Conservation (phyloP, 2,113 vertebrate species). For the Hystrix brachyura region DNA sequence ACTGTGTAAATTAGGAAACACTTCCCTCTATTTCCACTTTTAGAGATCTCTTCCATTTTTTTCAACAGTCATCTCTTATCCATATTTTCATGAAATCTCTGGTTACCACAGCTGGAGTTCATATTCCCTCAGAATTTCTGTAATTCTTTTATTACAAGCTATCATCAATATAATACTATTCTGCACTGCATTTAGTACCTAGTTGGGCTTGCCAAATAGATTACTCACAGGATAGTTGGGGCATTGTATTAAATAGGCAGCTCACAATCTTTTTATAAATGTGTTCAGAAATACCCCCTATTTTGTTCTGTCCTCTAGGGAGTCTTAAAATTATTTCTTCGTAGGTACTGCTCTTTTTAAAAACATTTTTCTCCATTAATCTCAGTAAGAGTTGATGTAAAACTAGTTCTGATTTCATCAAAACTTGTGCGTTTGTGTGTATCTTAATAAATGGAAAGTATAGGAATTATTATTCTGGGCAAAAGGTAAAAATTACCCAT, state of each 20-base stretch:
- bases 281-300: not conserved
- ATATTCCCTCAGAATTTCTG: constrained; percentile 34
- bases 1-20: not conserved
- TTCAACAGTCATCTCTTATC: not conserved
- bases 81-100: not conserved
- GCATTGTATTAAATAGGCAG: not conserved
- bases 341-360: not conserved
- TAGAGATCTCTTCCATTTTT: not conserved
- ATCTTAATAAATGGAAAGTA: constrained; percentile 12
- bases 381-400: not conserved
- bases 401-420: not conserved
- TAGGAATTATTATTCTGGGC: not conserved
- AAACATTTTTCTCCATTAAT: not conserved
- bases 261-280: constrained; percentile 6
- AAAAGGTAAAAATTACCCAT: constrained; percentile 18
- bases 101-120: not conserved
- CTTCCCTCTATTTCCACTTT: constrained; percentile 2
- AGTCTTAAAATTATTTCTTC: constrained; percentile 43
- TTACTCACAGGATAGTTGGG: not conserved
- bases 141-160: constrained; percentile 19
- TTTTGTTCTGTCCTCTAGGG: not conserved
- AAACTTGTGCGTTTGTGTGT: not conserved
- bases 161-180: not conserved
- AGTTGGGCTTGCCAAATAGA: not conserved
- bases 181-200: not conserved